Conservation (phyloP, 2,113 vertebrate species). For the Dipodomys stephensi region DNA sequence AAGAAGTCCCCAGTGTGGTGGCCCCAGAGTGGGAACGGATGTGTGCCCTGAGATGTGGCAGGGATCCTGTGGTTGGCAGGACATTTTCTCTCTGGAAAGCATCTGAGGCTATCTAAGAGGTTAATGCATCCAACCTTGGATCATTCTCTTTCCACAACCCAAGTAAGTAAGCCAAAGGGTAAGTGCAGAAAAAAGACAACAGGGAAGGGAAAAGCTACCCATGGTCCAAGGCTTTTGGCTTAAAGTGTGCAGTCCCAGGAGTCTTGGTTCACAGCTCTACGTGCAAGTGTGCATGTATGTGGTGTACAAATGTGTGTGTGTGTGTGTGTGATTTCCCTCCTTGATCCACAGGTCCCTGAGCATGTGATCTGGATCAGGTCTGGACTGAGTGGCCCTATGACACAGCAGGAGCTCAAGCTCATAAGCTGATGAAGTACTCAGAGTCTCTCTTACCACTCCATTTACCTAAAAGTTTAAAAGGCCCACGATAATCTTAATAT, state of each 20-base stretch:
- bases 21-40: neutral
- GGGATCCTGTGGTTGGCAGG: neutral
- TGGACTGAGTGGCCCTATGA: neutral
- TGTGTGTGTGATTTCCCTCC: no score
- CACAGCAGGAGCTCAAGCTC: neutral
- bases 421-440: neutral
- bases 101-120: neutral
- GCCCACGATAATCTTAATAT: neutral
- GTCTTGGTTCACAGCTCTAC: neutral
- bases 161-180: neutral
- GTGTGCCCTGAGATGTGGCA: neutral
- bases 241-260: neutral
- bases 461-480: neutral
- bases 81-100: neutral
- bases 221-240: rapidly evolving
- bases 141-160: neutral
- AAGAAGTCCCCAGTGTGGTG: rapidly evolving
- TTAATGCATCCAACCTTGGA: neutral
- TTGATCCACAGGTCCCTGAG: neutral
- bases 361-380: neutral
- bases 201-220: neutral
- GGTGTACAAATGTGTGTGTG: no score
- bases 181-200: neutral
- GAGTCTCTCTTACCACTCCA: neutral
- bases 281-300: neutral